Evolutionary conservation across 2,113 vertebrate species (phyloP), one percentile per base, ranked within the genome.

Genomic region (Gymnarchus niloticus): DNA sequence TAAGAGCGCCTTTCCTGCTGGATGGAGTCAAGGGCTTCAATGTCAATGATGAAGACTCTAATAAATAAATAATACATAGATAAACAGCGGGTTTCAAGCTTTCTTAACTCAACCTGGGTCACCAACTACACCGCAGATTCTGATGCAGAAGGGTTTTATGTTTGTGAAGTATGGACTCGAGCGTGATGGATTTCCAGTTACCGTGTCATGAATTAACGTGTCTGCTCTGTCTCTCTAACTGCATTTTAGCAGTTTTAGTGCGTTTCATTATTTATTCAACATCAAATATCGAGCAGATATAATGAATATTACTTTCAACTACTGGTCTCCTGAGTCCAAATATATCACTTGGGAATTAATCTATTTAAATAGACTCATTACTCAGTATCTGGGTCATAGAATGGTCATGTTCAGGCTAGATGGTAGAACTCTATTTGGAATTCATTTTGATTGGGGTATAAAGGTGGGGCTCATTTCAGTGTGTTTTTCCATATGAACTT

Each of bases 101-200:
- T 33, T 83, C 41, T n/a, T 33, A 33, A 21, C 44, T 52, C 65
- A 33, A n/a, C 76, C 44, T 41, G 10, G 44, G 76, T 44, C 8
- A 41, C 44, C 23, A 78, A 41, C 76, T 46, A 33, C 37, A 33
- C 41, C 28, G 65, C 21, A 23, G 76, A 54, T 19, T 48, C 44
- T 21, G 3, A 44, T 48, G 44, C 73, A 41, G 23, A 21, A 14
- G 80, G 77, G 85, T 86, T 85, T 88, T 87, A 89, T 87, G 90
- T 84, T 77, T 41, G 41, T 44, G 21, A 37, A 83, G 69, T 78
- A 49, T 23, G 73, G 73, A 49, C 25, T 59, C 56, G 48, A 51
- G 76, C 65, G 54, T 84, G 83, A 87, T 61, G 83, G 44, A 44
- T 87, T 52, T 87, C 83, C 46, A 80, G 54, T 51, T 52, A 81